Conservation (phyloP, 2,113 vertebrate genomes). For the Sarotherodon lohbergeri region DNA sequence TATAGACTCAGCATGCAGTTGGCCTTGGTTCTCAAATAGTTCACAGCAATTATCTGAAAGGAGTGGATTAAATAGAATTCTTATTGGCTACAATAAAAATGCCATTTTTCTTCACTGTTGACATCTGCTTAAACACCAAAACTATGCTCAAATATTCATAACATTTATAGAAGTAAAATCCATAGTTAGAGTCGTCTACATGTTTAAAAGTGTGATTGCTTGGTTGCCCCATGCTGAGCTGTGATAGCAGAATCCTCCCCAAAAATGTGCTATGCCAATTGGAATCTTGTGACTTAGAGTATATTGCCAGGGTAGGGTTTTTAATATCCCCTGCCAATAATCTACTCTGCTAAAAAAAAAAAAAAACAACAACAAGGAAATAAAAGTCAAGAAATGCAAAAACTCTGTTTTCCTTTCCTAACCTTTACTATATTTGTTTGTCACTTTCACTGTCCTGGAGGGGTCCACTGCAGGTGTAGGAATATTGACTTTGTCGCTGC, state of each 20-base stretch:
- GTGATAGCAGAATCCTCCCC: not conserved
- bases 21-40: not conserved
- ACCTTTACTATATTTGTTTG: slow-evolving; percentile 12
- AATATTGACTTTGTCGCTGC: slow-evolving; percentile 16
- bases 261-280: not conserved
- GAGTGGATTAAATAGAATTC: not conserved
- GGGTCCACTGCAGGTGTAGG: slow-evolving; percentile 36
- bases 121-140: not conserved
- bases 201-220: not conserved
- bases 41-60: not conserved
- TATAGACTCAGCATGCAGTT: not conserved
- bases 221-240: not conserved
- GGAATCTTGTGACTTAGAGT: not conserved
- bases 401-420: not conserved
- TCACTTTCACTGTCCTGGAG: slow-evolving; percentile 31
- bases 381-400: not conserved
- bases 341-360: not conserved
- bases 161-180: not conserved
- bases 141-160: not conserved
- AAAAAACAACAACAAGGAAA: not conserved
- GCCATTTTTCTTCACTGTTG: not conserved
- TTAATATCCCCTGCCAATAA: not conserved
- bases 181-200: not conserved
- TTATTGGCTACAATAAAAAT: fast-evolving
- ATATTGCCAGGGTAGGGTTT: not conserved